A percentile compares a stretch with the other conserved stretches of the same genome.
These are phyloP conservation scores for Drosophila busckii DNA, from an alignment of 1,140 invertebrate species.

Conservation along the genomic window DNA sequence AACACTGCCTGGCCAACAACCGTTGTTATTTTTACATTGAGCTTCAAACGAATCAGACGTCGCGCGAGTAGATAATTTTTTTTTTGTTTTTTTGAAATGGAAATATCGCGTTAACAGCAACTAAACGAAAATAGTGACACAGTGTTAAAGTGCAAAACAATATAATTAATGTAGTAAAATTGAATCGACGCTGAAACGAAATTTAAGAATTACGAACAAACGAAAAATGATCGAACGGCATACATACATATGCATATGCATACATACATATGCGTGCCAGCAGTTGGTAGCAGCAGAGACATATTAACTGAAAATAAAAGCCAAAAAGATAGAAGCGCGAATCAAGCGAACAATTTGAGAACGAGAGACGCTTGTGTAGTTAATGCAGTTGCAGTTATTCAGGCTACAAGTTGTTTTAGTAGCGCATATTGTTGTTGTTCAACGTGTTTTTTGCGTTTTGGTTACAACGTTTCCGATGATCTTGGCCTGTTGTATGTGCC, in stretches of 20 bases:
- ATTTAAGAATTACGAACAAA: constrained; percentile 10
- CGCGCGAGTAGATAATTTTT: too few relatives aligned
- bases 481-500: constrained; percentile 49
- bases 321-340: constrained; percentile 14
- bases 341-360: constrained; percentile 12
- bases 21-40: too few relatives aligned
- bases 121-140: constrained; percentile 20
- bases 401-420: constrained; percentile 28
- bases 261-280: constrained; percentile 30
- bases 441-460: constrained; percentile 37
- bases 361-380: constrained; percentile 15
- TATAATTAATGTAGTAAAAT: not conserved
- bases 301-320: constrained; percentile 26
- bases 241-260: too few relatives aligned
- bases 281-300: constrained; percentile 23
- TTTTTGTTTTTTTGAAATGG: constrained; percentile 29
- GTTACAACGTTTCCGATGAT: constrained; percentile 58
- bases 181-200: constrained; percentile 25
- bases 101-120: constrained; percentile 31
- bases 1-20: too few relatives aligned
- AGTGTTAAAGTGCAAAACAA: constrained; percentile 26
- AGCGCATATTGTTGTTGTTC: constrained; percentile 33
- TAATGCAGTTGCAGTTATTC: constrained; percentile 19
- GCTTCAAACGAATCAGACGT: too few relatives aligned
- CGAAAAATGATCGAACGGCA: constrained; percentile 34